Base-by-base conservation (phyloP, 92 coral and sea anemone genomes). In the Porites divaricata region DNA sequence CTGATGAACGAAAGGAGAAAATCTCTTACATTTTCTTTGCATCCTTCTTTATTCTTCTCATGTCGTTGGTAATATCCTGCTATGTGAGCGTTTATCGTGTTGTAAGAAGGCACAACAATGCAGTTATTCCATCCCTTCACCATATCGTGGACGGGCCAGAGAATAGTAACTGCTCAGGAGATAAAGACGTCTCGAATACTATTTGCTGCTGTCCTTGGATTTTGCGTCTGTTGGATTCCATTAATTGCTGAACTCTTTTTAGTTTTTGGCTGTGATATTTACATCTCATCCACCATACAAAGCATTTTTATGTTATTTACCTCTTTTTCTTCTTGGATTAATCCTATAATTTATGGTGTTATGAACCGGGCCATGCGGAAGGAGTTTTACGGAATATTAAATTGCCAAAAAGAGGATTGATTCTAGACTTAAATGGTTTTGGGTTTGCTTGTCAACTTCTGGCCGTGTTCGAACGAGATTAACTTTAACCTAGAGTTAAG, bases 331-430 rank as follows among this genome's bases (percentile, higher is more conserved):
- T 67, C 72, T 12, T 67, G 72, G 72, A 35, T 67, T 67, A 67
- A 67, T 35, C 72, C 72, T 23, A 16, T 67, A 20, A 67, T 67
- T 12, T 67, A 20, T 67, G 72, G 72, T 20, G 72, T 67, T 20
- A 20, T 67, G 72, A 67, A 67, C 72, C 35, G 72, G 25, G 72
- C 72, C 28, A 67, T 67, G 72, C 19, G 72, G 72, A 67, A 67
- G 22, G 72, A 67, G 72, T 67, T 67, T 61, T 19, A 19, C 22
- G n/a, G 65, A 16, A 61, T 61, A 12, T 61, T 61, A 21, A 16
- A 19, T 61, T 61, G 65, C n/a, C 65, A 9, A 61, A 61, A 61
- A 61, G 65, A 61, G 65, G 65, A 61, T 15, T 61, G 19, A 61
- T 15, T 8, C 65, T 1, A 61, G n/a, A 61, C 59, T 11, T 10